These are phyloP conservation scores for Microcebus lehilahytsara DNA, from an alignment of 2,113 vertebrate species.

Conservation along the genomic window DNA sequence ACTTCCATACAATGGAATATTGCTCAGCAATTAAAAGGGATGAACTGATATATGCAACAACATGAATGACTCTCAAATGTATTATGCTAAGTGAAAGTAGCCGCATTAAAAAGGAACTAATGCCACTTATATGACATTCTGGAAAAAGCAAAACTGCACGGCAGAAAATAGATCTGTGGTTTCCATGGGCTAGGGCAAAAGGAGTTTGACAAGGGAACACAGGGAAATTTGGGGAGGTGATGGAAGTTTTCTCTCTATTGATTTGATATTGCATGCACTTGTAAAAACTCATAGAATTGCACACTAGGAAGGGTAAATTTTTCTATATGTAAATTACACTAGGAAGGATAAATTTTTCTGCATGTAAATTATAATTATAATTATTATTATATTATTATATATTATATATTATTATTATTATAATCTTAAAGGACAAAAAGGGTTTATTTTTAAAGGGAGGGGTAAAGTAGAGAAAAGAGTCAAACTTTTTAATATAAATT, in stretches of 20 bases:
- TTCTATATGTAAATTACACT: not conserved
- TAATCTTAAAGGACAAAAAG: too few relatives aligned
- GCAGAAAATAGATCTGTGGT: not conserved
- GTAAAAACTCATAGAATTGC: not conserved
- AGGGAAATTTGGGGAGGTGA: rapidly evolving
- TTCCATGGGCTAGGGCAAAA: not conserved
- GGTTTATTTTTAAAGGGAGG: not conserved
- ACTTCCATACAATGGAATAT: not conserved
- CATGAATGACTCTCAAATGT: not conserved
- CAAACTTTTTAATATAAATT: not conserved
- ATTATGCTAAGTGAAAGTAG: not conserved
- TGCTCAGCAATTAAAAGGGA: not conserved
- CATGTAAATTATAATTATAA: too few relatives aligned
- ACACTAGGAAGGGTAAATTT: not conserved
- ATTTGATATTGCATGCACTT: not conserved
- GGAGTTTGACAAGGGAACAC: not conserved
- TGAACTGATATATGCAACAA: not conserved
- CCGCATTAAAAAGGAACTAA: not conserved
- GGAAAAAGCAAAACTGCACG: not conserved
- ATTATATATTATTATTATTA: too few relatives aligned
- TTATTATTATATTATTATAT: too few relatives aligned
- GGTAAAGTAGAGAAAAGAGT: not conserved
- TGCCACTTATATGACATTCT: not conserved
- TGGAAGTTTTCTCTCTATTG: not conserved
- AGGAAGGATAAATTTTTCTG: too few relatives aligned